Evolutionary conservation across 2,888 invertebrate species (phyloP).

Genomic region (Chrysolina americana): DNA sequence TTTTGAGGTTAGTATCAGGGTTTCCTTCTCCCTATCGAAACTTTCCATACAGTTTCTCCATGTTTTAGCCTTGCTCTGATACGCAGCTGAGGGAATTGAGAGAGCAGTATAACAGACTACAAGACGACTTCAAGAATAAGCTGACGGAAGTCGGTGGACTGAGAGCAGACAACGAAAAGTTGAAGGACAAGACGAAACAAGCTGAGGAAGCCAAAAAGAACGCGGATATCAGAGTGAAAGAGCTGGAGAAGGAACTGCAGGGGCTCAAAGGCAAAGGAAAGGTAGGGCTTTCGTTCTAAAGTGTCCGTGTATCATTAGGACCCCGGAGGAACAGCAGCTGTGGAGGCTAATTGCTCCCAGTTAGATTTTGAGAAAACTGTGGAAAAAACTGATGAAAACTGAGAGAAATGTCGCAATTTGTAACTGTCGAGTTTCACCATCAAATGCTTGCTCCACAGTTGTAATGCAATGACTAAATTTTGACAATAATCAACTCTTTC

Average conservation of each 20-base stretch:
- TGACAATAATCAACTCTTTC: conserved; percentile 59
- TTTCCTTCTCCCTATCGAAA: too few species aligned
- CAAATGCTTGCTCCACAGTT: too few species aligned
- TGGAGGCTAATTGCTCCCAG: too few species aligned
- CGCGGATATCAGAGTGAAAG: conserved; percentile 74
- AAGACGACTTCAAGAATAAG: conserved; percentile 80
- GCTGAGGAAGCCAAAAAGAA: conserved; percentile 71
- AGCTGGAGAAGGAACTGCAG: conserved; percentile 72
- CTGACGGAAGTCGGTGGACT: conserved; percentile 76
- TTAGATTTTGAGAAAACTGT: too few species aligned
- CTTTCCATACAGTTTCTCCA: conserved; percentile 26
- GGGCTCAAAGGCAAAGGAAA: conserved; percentile 64
- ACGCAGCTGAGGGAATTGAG: conserved; percentile 74
- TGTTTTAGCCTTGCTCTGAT: conserved; percentile 70
- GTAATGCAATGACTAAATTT: too few species aligned
- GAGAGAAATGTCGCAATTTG: too few species aligned
- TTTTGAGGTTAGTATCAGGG: too few species aligned
- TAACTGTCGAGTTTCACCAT: too few species aligned
- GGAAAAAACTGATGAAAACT: too few species aligned
- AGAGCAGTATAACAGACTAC: conserved; percentile 76
- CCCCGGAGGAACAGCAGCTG: too few species aligned
- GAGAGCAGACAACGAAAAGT: conserved; percentile 71
- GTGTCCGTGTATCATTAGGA: too few species aligned
- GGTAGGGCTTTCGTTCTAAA: not conserved
- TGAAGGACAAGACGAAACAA: conserved; percentile 68